A percentile compares a stretch with the other conserved stretches of the same genome.
These are phyloP conservation scores for Lagocephalus sceleratus DNA, from an alignment of 2,797 vertebrate species.

Conservation along the genomic window DNA sequence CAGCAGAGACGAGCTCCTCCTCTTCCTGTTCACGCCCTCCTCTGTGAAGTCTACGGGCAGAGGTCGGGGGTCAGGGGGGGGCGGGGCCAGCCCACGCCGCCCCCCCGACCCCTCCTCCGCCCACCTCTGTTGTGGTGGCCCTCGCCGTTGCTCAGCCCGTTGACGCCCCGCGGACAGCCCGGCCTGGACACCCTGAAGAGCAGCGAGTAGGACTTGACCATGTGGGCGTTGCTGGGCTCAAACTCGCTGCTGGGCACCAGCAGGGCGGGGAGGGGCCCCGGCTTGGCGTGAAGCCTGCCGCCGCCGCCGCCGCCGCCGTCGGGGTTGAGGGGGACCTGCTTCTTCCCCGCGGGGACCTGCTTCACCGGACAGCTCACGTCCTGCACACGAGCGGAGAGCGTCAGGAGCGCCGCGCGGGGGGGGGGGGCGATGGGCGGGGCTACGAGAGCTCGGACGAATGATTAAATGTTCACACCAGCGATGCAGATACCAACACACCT, in stretches of 20 bases:
- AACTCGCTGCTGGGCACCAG: slow-evolving; percentile 96
- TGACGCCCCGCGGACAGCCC: slow-evolving; percentile 69
- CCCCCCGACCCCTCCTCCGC: slow-evolving; percentile 2
- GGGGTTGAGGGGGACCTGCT: slow-evolving; percentile 98
- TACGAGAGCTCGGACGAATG: too few relatives aligned
- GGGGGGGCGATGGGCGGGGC: too few relatives aligned
- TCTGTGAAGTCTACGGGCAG: slow-evolving; percentile 84
- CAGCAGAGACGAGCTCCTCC: slow-evolving; percentile 83
- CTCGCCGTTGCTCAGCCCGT: slow-evolving; percentile 87
- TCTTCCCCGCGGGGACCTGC: slow-evolving; percentile 97
- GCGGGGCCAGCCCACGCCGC: too few relatives aligned
- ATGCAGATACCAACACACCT: slow-evolving; percentile 74
- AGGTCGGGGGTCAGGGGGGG: too few relatives aligned
- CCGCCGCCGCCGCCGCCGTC: slow-evolving; percentile 58
- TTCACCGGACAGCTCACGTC: slow-evolving; percentile 97
- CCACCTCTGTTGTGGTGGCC: slow-evolving; percentile 90
- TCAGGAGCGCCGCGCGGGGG: too few relatives aligned
- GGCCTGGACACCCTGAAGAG: slow-evolving; percentile 85
- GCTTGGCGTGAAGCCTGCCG: slow-evolving; percentile 82
- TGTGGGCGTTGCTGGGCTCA: slow-evolving; percentile 97
- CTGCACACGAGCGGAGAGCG: slow-evolving; percentile 62
- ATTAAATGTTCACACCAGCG: neutral
- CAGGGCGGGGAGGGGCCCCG: slow-evolving; percentile 85
- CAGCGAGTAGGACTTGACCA: slow-evolving; percentile 96
- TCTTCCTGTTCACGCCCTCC: slow-evolving; percentile 78